A percentile compares a stretch with the other conserved stretches of the same genome.
phyloP scores from a whole-genome alignment of 2,797 vertebrate species.

The Parauchenoglanis ngamensis region DNA sequence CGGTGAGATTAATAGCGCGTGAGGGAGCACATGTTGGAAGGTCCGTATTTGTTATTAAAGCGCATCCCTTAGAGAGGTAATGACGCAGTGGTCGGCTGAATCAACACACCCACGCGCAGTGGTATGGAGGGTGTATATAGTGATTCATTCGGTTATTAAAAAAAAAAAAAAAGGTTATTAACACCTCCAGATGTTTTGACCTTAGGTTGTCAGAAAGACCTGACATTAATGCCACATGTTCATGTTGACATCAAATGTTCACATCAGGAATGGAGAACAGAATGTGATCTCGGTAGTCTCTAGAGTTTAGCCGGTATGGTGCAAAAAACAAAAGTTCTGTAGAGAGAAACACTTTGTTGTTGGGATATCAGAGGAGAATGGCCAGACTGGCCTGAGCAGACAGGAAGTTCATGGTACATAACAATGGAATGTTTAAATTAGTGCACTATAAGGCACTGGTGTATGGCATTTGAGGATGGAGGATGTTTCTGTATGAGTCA shows the following conservation, averaged over 20 bases:
- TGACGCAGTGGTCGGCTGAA: constrained; percentile 1
- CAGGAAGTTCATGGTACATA: background rate
- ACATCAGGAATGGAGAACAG: background rate
- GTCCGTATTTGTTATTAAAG: constrained; percentile 27
- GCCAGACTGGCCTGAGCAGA: background rate
- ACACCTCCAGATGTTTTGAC: background rate
- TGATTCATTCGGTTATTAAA: background rate
- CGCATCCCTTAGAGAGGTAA: constrained; percentile 25
- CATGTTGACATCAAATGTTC: background rate
- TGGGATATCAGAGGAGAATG: background rate
- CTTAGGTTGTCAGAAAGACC: background rate
- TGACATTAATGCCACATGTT: background rate
- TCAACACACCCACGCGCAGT: constrained; percentile 2
- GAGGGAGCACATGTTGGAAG: background rate
- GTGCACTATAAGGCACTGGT: background rate
- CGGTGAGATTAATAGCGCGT: background rate
- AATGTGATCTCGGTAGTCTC: background rate
- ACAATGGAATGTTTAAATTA: constrained; percentile 12
- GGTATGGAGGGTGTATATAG: background rate
- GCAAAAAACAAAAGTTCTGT: background rate
- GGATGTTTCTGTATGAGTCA: constrained; percentile 30
- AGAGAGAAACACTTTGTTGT: background rate
- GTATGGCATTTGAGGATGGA: background rate
- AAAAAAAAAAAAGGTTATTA: background rate
- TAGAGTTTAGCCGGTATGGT: background rate